Conservation (phyloP, 2,797 vertebrate species). For the Oreochromis mossambicus region DNA sequence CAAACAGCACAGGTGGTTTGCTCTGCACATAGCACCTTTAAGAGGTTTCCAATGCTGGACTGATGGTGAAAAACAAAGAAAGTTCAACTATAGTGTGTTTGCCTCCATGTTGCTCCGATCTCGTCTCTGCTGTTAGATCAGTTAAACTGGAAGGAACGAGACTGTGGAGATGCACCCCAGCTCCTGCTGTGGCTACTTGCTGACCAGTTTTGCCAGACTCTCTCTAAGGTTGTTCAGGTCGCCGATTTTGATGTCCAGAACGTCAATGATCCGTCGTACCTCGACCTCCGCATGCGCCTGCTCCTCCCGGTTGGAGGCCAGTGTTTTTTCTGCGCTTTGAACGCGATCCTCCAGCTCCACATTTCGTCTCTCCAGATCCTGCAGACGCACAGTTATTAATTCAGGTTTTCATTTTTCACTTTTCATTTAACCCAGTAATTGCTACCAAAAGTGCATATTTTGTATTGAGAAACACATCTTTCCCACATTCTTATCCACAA, state of each 20-base stretch:
- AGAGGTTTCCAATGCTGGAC: neutral
- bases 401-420: neutral
- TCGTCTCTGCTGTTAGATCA: neutral
- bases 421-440: neutral
- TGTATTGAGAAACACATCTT: neutral
- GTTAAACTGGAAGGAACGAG: neutral
- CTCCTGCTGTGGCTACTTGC: conserved; percentile 66
- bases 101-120: conserved; percentile 16
- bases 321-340: conserved; percentile 76
- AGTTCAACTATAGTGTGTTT: neutral
- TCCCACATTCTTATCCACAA: neutral
- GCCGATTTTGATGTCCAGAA: conserved; percentile 88
- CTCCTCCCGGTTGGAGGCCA: conserved; percentile 78
- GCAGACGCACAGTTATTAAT: neutral
- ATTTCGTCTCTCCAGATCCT: conserved; percentile 85
- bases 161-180: conserved; percentile 54
- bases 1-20: neutral
- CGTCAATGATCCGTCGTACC: conserved; percentile 79
- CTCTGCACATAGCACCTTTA: conserved; percentile 22
- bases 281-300: conserved; percentile 76
- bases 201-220: conserved; percentile 85
- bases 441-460: neutral
- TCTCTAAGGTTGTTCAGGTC: conserved; percentile 88
- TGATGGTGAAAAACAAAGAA: neutral
- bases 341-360: conserved; percentile 82